Evolutionary conservation across 2,797 vertebrate species (phyloP).

Genomic region (Apodemus agrarius): DNA sequence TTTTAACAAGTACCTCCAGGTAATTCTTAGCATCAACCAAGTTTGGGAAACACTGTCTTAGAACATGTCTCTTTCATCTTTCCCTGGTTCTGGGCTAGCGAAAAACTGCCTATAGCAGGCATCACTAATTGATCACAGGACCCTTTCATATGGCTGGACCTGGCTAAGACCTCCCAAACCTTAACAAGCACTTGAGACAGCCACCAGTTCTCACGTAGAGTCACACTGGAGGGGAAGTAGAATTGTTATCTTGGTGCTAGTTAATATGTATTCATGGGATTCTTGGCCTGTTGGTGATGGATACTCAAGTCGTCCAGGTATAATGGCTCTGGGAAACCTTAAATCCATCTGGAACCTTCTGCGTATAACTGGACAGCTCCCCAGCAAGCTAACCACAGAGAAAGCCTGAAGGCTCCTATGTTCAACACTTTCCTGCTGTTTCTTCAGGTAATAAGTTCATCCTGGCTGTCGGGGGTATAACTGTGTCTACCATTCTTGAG

Average conservation of each 20-base stretch:
- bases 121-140: constrained; percentile 78
- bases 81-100: constrained; percentile 48
- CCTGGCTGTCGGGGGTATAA: not conserved
- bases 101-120: constrained; percentile 64
- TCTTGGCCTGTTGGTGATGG: not conserved
- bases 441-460: not conserved
- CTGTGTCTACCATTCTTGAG: not conserved
- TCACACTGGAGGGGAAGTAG: not conserved
- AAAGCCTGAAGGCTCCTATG: not conserved
- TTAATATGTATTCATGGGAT: not conserved
- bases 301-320: not conserved
- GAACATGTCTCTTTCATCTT: constrained; percentile 72
- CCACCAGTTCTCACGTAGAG: not conserved
- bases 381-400: not conserved
- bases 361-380: not conserved
- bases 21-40: constrained; percentile 60
- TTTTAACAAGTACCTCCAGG: constrained; percentile 67
- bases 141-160: constrained; percentile 43
- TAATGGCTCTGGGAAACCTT: not conserved
- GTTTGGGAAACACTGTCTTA: constrained; percentile 68
- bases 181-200: constrained; percentile 38
- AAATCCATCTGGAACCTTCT: not conserved
- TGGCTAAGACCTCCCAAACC: constrained; percentile 38
- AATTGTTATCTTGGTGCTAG: not conserved
- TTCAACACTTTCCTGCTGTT: constrained; percentile 2